phyloP scores from a whole-genome alignment of 35 echinoderm and acorn worm species.

The Patiria miniata region DNA sequence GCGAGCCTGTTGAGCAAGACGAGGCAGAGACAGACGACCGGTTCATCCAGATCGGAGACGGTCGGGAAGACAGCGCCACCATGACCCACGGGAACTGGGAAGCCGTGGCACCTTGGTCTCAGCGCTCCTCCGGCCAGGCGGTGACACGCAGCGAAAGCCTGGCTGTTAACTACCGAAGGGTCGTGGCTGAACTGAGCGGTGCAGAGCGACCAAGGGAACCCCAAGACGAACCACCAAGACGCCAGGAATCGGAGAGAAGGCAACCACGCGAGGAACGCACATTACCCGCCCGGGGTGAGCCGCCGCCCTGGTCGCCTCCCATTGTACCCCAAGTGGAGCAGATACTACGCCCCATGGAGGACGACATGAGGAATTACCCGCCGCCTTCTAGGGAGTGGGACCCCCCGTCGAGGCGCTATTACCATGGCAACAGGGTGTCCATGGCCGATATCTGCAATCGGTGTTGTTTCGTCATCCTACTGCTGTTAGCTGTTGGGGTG shows the following conservation, averaged over 20 bases:
- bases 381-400: neutral
- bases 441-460: neutral
- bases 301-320: conserved; percentile 14
- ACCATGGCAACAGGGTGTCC: neutral
- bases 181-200: neutral
- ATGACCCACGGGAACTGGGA: conserved; percentile 18
- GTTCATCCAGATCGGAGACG: neutral
- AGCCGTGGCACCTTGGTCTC: conserved; percentile 7
- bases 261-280: neutral
- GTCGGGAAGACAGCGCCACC: neutral
- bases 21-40: neutral
- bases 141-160: neutral
- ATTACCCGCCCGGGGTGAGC: neutral
- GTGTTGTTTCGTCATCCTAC: neutral
- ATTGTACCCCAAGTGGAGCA: conserved; percentile 4
- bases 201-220: neutral
- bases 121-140: neutral
- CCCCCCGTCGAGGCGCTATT: neutral
- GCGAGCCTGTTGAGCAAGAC: neutral
- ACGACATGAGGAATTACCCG: neutral
- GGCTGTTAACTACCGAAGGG: neutral
- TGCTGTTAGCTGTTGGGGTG: neutral
- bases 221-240: neutral
- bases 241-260: neutral
- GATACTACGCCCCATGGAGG: neutral